These are phyloP conservation scores for Plumapathes pennacea DNA, from an alignment of 92 coral and sea anemone genomes.

Conservation along the genomic window DNA sequence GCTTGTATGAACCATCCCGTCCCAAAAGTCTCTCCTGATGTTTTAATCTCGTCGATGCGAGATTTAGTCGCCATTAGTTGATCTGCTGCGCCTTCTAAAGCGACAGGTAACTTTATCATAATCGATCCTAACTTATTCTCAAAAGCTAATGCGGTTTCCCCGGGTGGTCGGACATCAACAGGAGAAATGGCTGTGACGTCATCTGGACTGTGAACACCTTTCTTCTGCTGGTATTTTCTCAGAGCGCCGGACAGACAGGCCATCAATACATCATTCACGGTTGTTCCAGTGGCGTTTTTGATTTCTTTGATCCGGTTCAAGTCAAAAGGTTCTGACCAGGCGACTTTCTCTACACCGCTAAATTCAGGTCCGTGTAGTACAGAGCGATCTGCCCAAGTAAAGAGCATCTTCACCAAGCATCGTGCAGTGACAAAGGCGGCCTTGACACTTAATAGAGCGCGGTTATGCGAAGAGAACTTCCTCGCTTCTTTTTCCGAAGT, in stretches of 20 bases:
- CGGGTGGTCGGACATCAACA: constrained; percentile 71
- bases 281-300: constrained; percentile 78
- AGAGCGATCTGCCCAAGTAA: constrained; percentile 55
- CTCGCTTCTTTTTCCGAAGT: constrained; percentile 40
- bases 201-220: constrained; percentile 63
- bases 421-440: constrained; percentile 52
- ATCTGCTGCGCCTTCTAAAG: constrained; percentile 50
- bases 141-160: constrained; percentile 34
- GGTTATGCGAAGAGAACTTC: constrained; percentile 48
- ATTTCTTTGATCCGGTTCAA: constrained; percentile 66
- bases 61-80: constrained; percentile 70
- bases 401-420: constrained; percentile 16
- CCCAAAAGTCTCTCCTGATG: constrained; percentile 80
- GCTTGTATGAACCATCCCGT: constrained; percentile 38
- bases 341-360: constrained; percentile 74
- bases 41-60: constrained; percentile 70
- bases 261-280: constrained; percentile 90
- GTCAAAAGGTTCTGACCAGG: constrained; percentile 72
- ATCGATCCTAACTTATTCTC: constrained; percentile 77
- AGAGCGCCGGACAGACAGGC: constrained; percentile 75
- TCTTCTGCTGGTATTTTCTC: constrained; percentile 67
- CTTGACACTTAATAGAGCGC: constrained; percentile 48
- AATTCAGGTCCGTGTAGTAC: constrained; percentile 75
- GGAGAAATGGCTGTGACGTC: constrained; percentile 75
- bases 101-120: constrained; percentile 56